phyloP scores from a whole-genome alignment of 2,797 vertebrate species.

The Artibeus jamaicensis region DNA sequence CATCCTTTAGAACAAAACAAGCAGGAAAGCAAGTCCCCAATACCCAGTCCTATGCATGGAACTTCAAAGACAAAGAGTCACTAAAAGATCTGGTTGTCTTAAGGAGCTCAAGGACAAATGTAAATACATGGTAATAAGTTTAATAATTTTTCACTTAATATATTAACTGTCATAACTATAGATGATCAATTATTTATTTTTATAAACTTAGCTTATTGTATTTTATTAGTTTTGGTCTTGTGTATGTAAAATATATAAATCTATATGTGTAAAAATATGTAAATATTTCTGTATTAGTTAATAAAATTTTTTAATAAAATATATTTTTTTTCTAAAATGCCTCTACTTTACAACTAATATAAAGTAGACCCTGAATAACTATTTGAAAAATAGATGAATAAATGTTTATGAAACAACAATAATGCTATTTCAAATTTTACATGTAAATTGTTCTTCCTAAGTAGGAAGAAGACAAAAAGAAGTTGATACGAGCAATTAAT shows the following conservation, averaged over 20 bases:
- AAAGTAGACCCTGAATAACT: not conserved
- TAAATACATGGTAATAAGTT: not conserved
- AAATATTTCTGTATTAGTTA: not conserved
- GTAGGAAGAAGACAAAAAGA: not conserved
- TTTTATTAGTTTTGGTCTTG: not conserved
- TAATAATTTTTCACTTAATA: not conserved
- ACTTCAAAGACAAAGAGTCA: not conserved
- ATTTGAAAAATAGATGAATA: not conserved
- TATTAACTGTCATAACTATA: not conserved
- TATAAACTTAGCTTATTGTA: not conserved
- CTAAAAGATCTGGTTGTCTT: not conserved
- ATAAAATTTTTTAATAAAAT: slow-evolving; percentile 3
- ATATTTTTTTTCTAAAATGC: not conserved
- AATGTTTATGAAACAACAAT: slow-evolving; percentile 23
- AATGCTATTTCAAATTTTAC: slow-evolving; percentile 3
- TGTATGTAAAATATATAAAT: not conserved
- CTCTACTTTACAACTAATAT: not conserved
- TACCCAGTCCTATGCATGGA: not conserved
- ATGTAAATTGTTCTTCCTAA: not conserved
- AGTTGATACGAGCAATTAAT: not conserved
- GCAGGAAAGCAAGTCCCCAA: not conserved
- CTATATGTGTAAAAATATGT: not conserved
- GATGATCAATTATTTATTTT: not conserved
- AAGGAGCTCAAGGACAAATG: not conserved
- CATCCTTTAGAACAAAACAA: not conserved